phyloP scores from a whole-genome alignment of 2,888 invertebrate genomes.

The Amorpha juglandis region DNA sequence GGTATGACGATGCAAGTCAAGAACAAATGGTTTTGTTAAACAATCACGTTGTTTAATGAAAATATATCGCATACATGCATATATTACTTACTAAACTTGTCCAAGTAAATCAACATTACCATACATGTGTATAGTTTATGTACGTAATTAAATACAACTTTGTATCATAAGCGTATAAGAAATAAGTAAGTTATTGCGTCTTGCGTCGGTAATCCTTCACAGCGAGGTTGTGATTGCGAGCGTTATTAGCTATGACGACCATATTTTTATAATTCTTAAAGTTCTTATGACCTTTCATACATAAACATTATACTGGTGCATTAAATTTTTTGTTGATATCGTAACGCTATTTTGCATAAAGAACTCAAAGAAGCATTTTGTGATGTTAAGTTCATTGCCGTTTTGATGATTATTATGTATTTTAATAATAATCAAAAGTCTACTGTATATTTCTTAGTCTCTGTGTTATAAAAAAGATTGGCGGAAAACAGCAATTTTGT shows the following conservation, averaged over 20 bases:
- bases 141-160: slow-evolving; percentile 1
- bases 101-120: too few species aligned
- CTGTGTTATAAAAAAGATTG: too few species aligned
- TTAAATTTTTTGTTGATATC: not conserved
- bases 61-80: too few species aligned
- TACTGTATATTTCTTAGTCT: too few species aligned
- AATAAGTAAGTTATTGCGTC: not conserved
- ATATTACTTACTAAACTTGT: too few species aligned
- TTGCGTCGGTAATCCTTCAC: not conserved
- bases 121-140: not conserved
- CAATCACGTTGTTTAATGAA: too few species aligned
- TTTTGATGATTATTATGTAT: too few species aligned
- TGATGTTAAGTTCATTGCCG: not conserved
- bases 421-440: too few species aligned
- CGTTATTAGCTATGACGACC: not conserved
- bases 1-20: too few species aligned
- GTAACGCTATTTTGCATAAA: too few species aligned
- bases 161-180: not conserved
- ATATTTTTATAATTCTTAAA: not conserved
- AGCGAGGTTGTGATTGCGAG: not conserved
- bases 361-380: not conserved
- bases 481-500: too few species aligned
- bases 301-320: not conserved
- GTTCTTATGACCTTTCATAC: not conserved
- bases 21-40: too few species aligned